A percentile compares a stretch with the other conserved stretches of the same genome.
Conservation (phyloP, 92 coral and sea anemone genomes). For the Isaurus tuberculatus region DNA sequence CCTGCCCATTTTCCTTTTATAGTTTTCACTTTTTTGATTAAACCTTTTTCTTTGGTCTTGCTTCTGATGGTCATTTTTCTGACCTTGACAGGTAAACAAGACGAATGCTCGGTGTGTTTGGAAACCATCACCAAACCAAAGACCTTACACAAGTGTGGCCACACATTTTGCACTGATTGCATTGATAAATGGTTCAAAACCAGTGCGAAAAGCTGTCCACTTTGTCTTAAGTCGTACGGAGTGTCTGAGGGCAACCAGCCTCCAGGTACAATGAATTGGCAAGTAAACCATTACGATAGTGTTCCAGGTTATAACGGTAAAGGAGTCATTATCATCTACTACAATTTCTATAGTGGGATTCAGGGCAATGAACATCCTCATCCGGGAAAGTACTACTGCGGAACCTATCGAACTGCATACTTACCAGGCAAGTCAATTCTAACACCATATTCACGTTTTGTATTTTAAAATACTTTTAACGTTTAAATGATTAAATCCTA, state of each 20-base stretch:
- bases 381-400: conserved; percentile 34
- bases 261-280: conserved; percentile 57
- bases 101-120: conserved; percentile 72
- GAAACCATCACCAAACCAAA: conserved; percentile 51
- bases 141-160: conserved; percentile 63
- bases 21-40: no score
- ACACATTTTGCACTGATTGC: conserved; percentile 70
- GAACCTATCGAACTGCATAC: conserved; percentile 41
- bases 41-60: no score
- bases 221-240: conserved; percentile 67
- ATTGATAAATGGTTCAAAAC: conserved; percentile 57
- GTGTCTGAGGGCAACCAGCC: conserved; percentile 76
- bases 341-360: conserved; percentile 36
- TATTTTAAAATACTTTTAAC: no score
- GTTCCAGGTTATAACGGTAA: conserved; percentile 61
- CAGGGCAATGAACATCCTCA: conserved; percentile 51
- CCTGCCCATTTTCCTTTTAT: no score
- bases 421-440: conserved; percentile 49
- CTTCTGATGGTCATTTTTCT: no score
- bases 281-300: not conserved
- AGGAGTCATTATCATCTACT: conserved; percentile 54
- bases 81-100: no score
- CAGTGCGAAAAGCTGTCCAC: conserved; percentile 57
- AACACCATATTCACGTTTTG: no score
- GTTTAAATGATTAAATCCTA: no score